Evolutionary conservation across 2,797 vertebrate genomes (phyloP), one percentile per base, ranked within the genome.

Genomic region (Lates japonicus): DNA sequence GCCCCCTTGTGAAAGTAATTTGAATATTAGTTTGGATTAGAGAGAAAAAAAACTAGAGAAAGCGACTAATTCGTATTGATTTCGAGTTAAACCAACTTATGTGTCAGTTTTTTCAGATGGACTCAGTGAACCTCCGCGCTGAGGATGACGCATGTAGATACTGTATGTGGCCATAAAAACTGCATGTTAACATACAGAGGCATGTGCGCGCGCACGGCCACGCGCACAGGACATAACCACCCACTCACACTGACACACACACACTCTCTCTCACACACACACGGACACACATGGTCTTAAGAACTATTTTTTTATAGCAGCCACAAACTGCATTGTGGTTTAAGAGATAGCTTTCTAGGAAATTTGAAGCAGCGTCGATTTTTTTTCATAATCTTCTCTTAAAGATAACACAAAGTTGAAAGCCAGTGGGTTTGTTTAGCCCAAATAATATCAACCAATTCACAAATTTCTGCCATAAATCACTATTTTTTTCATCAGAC

Each of bases 331-430:
- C 93, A 29, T 85, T 92, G 92, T 84, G 95, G 95, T 95, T 90
- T 91, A 78, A 84, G 92, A 94, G 94, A 96, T 77, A 95, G 95
- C 96, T 97, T 97, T 98, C 97, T 96, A 98, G 96, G 96, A 98
- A 98, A 96, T 88, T 84, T 88, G 85, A 89, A 52, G 78, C 81
- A 78, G 76, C 14, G 60, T 41, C 85, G 62, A 76, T 20, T 74
- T 64, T 77, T 84, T 70, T 75, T 65, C 83, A 82, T 64, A 72
- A 87, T 80, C 76, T 78, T 75, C 66, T 70, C 71, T 79, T 72
- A 81, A 81, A 93, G 92, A 95, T 92, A 92, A 90, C 75, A 74
- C 79, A 70, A 60, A 82, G 84, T 87, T 74, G 68, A 82, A 31
- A 62, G 59, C 44, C 70, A 16, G 3, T 44, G 76, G 46, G 46